A percentile compares a stretch with the other conserved stretches of the same genome.
phyloP scores from a whole-genome alignment of 2,888 invertebrate genomes.

The Leistus spinibarbis region DNA sequence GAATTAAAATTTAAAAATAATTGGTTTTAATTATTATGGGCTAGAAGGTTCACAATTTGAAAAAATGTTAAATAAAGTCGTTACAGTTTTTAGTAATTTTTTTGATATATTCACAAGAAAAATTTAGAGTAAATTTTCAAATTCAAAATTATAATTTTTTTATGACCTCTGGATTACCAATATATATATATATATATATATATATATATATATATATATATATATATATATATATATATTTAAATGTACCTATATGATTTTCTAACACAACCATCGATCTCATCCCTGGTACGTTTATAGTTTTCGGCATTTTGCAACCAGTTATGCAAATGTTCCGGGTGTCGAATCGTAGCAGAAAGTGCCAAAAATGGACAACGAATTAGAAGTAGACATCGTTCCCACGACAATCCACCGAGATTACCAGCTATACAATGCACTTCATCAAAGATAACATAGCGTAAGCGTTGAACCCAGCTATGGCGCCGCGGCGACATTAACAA shows the following conservation, averaged over 20 bases:
- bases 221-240: not conserved
- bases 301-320: conserved; percentile 44
- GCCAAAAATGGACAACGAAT: conserved; percentile 46
- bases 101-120: too few species aligned
- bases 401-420: conserved; percentile 42
- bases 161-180: not conserved
- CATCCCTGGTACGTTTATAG: conserved; percentile 41
- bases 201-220: too few species aligned
- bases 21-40: too few species aligned
- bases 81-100: too few species aligned
- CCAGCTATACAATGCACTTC: conserved; percentile 46
- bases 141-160: not conserved
- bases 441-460: conserved; percentile 45
- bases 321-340: conserved; percentile 40
- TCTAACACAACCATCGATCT: conserved; percentile 26
- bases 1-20: too few species aligned
- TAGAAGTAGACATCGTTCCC: conserved; percentile 44
- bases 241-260: conserved; percentile 37
- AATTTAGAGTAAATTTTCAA: too few species aligned
- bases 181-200: too few species aligned
- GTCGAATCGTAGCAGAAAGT: conserved; percentile 45
- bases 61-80: too few species aligned
- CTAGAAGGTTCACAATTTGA: too few species aligned
- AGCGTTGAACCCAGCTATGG: conserved; percentile 41
- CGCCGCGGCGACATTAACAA: conserved; percentile 43